A percentile compares a stretch with the other conserved stretches of the same genome.
Conservation (phyloP, 2,888 invertebrate genomes). For the Oscheius sp. region DNA sequence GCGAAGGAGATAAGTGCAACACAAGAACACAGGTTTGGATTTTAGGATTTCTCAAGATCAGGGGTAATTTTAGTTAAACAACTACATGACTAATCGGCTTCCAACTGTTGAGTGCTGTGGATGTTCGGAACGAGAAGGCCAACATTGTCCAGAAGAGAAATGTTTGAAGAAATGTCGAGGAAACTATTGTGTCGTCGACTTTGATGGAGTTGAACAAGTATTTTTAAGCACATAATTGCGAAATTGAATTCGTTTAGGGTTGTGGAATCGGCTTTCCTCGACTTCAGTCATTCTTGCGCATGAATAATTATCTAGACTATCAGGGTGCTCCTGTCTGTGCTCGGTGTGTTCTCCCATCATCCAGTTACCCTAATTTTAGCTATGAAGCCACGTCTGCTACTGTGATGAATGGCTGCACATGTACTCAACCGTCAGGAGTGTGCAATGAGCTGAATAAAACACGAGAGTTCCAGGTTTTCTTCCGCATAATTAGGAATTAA, state of each 20-base stretch:
- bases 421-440: constrained; percentile 63
- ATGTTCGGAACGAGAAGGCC: constrained; percentile 64
- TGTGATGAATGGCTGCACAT: constrained; percentile 67
- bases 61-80: constrained; percentile 52
- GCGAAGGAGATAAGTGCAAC: constrained; percentile 64
- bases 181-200: constrained; percentile 69
- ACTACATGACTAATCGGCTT: constrained; percentile 60
- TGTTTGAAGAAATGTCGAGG: constrained; percentile 64
- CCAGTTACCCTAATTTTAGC: constrained; percentile 26
- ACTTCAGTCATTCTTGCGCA: constrained; percentile 65
- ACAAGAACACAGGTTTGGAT: constrained; percentile 52
- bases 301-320: constrained; percentile 58
- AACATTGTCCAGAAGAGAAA: constrained; percentile 56
- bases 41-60: background rate
- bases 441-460: constrained; percentile 65
- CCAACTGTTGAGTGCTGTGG: constrained; percentile 68
- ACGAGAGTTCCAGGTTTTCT: constrained; percentile 54
- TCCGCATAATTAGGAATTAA: background rate
- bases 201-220: constrained; percentile 67
- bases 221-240: background rate
- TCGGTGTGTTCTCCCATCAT: constrained; percentile 31
- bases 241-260: constrained; percentile 44
- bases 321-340: constrained; percentile 65
- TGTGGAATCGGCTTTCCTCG: constrained; percentile 67
- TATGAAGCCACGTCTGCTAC: constrained; percentile 63